phyloP scores from a whole-genome alignment of 2,113 vertebrate species.

The Dromas ardeola region DNA sequence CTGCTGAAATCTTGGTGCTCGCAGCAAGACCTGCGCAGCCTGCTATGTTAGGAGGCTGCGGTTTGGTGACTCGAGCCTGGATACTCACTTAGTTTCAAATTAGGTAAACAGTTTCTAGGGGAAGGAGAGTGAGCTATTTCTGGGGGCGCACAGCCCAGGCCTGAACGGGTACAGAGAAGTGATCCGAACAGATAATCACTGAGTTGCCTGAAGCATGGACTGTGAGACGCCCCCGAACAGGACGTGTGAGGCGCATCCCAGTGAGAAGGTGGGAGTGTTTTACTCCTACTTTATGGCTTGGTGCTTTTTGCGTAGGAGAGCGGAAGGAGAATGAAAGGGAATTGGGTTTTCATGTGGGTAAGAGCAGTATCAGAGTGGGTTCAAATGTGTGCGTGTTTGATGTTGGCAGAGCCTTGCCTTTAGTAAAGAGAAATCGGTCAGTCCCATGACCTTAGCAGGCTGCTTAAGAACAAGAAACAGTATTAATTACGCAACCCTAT shows the following conservation, averaged over 20 bases:
- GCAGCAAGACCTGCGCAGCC: slow-evolving; percentile 11
- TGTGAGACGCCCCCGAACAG: background rate
- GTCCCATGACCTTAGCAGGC: background rate
- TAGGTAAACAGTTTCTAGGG: background rate
- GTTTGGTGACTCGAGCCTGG: background rate
- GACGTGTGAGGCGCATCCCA: background rate
- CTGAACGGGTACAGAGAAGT: background rate
- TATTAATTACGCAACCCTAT: background rate
- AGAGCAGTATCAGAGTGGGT: background rate
- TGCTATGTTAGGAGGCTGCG: background rate
- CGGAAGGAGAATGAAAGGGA: background rate
- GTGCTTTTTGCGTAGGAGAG: fast-evolving
- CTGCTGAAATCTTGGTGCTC: slow-evolving; percentile 5
- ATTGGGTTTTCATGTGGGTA: background rate
- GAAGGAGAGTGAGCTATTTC: background rate
- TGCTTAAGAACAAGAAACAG: background rate
- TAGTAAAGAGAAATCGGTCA: background rate
- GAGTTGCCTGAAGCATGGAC: background rate
- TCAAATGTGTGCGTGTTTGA: fast-evolving
- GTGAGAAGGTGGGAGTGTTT: background rate
- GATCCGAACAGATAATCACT: background rate
- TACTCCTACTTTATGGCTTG: background rate
- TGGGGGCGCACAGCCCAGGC: background rate
- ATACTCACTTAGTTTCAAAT: background rate
- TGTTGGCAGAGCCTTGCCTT: background rate